phyloP scores from a whole-genome alignment of 2,113 vertebrate genomes.

The Cardinalis cardinalis region DNA sequence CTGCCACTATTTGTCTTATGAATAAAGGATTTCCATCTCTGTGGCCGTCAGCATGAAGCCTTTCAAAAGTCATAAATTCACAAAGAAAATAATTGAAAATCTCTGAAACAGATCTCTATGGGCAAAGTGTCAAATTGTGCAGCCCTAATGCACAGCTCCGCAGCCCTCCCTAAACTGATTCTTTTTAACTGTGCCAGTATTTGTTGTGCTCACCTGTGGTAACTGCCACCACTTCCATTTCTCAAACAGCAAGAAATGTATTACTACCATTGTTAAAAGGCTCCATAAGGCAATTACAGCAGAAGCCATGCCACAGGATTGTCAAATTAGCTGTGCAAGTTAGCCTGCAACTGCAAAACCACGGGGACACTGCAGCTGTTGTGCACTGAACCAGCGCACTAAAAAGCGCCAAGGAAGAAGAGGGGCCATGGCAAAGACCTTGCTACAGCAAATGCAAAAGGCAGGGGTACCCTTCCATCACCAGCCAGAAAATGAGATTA shows the following conservation, averaged over 20 bases:
- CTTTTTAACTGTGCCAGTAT: neutral
- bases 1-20: neutral
- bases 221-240: neutral
- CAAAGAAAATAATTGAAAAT: neutral
- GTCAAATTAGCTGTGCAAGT: neutral
- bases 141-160: neutral
- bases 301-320: neutral
- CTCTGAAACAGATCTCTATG: neutral
- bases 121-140: neutral
- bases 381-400: neutral
- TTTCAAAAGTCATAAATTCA: neutral
- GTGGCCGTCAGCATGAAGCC: neutral
- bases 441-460: neutral
- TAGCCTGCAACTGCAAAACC: neutral
- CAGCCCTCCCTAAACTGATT: neutral
- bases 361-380: neutral
- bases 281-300: neutral
- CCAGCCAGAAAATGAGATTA: neutral
- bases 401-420: neutral
- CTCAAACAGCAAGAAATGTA: neutral
- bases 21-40: neutral
- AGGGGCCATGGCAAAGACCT: neutral
- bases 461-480: neutral
- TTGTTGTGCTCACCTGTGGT: neutral
- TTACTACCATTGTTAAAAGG: neutral